These are phyloP conservation scores for Drosophila sulfurigaster DNA, from an alignment of 1,140 invertebrate genomes.

Conservation along the genomic window DNA sequence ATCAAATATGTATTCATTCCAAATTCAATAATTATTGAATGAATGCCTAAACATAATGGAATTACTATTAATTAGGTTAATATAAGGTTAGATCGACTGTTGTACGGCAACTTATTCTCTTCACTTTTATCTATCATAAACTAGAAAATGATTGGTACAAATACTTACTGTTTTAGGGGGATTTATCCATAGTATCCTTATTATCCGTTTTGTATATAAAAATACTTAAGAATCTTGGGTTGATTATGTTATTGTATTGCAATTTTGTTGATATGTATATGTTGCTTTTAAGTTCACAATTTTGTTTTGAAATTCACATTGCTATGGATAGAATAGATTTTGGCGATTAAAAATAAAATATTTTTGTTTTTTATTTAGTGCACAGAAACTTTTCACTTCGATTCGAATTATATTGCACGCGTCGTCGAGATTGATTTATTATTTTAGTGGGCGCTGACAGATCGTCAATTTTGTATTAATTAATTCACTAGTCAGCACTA, in stretches of 20 bases:
- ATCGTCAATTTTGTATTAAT: constrained; percentile 24
- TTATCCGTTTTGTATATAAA: constrained; percentile 25
- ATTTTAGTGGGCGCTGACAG: constrained; percentile 36
- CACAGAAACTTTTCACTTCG: constrained; percentile 11
- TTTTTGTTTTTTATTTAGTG: constrained; percentile 7
- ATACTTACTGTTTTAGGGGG: constrained; percentile 31
- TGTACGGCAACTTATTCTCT: no score
- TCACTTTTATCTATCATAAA: no score
- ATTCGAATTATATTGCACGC: constrained; percentile 17
- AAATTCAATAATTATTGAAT: not conserved
- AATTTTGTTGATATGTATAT: constrained; percentile 56
- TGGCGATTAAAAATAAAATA: constrained; percentile 6
- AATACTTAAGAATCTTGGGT: constrained; percentile 17
- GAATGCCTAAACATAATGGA: no score
- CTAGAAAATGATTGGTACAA: not conserved
- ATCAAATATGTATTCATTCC: constrained; percentile 1
- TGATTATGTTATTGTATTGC: constrained; percentile 42
- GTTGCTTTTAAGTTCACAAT: constrained; percentile 19
- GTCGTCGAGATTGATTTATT: constrained; percentile 27
- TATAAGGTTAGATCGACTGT: no score
- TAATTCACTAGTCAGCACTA: constrained; percentile 32
- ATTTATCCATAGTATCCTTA: constrained; percentile 21
- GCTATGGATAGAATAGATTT: constrained; percentile 22
- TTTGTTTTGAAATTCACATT: constrained; percentile 45
- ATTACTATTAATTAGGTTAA: no score